Percentiles rank a stretch among this genome's conserved stretches.
Evolutionary conservation across 92 coral and sea anemone genomes (phyloP).

Genomic region (Zoanthus gigantus): DNA sequence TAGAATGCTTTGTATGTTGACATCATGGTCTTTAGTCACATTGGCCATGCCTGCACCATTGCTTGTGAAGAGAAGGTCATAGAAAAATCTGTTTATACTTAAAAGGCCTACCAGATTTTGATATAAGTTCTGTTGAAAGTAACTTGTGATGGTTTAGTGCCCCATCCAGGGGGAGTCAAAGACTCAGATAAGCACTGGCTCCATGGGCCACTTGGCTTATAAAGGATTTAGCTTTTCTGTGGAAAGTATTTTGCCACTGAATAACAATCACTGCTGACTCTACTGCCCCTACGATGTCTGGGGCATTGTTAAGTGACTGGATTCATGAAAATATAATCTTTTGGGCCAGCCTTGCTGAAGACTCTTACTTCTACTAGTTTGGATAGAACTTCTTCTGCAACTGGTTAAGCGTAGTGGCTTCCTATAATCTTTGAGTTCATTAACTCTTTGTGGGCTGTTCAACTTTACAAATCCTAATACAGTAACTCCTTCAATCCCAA

Average conservation of each 20-base stretch:
- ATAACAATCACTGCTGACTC: not conserved
- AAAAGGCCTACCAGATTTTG: constrained; percentile 54
- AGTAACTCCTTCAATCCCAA: constrained; percentile 17
- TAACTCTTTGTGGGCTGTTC: constrained; percentile 12
- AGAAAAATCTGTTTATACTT: constrained; percentile 55
- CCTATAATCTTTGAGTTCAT: not conserved
- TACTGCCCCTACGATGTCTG: constrained; percentile 58
- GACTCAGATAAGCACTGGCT: too few relatives aligned
- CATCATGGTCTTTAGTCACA: constrained; percentile 46
- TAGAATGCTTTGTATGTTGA: constrained; percentile 21
- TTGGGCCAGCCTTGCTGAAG: constrained; percentile 65
- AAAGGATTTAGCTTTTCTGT: not conserved
- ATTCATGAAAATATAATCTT: constrained; percentile 52
- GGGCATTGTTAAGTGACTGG: constrained; percentile 58
- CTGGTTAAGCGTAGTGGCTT: constrained; percentile 23
- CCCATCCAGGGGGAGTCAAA: too few relatives aligned
- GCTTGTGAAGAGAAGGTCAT: constrained; percentile 63
- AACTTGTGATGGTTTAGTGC: too few relatives aligned
- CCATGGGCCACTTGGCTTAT: too few relatives aligned
- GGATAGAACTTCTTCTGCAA: constrained; percentile 25
- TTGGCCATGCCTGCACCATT: constrained; percentile 46
- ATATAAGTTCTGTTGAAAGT: constrained; percentile 28
- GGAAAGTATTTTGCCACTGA: constrained; percentile 47
- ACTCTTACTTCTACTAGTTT: constrained; percentile 58
- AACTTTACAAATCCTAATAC: not conserved